Percentiles rank a stretch among this genome's conserved stretches.
phyloP scores from a whole-genome alignment of 2,113 vertebrate species.

The Phrynocephalus versicolor region DNA sequence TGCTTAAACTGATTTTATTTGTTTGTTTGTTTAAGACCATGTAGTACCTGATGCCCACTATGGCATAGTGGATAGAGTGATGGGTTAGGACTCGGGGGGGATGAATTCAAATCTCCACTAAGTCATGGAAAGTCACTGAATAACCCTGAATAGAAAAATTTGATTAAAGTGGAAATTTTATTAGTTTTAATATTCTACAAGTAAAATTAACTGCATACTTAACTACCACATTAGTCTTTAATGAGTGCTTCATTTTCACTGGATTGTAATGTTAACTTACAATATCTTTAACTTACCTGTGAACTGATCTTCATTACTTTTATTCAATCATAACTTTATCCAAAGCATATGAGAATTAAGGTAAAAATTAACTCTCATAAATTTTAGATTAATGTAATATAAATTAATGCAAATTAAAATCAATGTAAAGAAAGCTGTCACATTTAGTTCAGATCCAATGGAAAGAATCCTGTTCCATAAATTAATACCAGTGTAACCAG shows the following conservation, averaged over 20 bases:
- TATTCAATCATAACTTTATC: conserved; percentile 53
- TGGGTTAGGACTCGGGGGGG: too few relatives aligned
- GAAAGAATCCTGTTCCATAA: too few relatives aligned
- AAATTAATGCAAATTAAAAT: too few relatives aligned
- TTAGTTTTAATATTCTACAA: not conserved
- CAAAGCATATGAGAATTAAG: conserved; percentile 24
- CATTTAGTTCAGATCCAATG: conserved; percentile 66
- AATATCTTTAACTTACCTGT: conserved; percentile 54
- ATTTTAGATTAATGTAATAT: too few relatives aligned
- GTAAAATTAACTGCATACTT: not conserved
- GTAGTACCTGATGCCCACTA: not conserved
- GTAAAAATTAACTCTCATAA: too few relatives aligned
- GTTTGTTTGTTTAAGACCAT: not conserved
- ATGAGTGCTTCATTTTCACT: not conserved
- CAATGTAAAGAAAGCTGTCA: conserved; percentile 46
- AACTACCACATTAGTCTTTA: not conserved
- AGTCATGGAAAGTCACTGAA: too few relatives aligned
- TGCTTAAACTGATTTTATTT: not conserved
- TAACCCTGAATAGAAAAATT: not conserved
- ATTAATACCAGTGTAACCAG: too few relatives aligned
- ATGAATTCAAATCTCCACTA: too few relatives aligned
- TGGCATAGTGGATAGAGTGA: too few relatives aligned
- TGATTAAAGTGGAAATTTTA: not conserved
- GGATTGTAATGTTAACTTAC: conserved; percentile 20
- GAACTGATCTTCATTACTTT: conserved; percentile 26